Conservation (phyloP, 2,888 invertebrate species). For the Drosophila cracens region DNA sequence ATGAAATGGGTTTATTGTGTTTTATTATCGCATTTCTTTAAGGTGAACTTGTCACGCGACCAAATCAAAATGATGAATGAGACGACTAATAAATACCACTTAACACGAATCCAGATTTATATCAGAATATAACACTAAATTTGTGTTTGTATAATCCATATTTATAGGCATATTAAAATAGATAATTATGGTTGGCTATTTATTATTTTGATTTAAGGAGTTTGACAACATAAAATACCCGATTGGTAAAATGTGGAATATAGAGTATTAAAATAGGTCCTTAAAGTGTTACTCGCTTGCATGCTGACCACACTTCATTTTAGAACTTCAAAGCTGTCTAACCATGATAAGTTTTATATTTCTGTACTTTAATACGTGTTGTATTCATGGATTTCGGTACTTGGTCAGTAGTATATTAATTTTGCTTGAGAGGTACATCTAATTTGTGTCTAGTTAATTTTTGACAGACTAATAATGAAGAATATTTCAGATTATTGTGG, state of each 20-base stretch:
- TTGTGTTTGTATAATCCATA: neutral
- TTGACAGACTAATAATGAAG: neutral
- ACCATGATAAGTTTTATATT: constrained; percentile 48
- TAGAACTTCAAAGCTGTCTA: neutral
- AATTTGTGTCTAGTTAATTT: neutral
- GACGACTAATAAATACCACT: constrained; percentile 24
- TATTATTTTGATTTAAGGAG: neutral
- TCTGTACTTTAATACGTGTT: constrained; percentile 78
- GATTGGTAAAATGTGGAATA: neutral
- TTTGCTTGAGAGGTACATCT: constrained; percentile 71
- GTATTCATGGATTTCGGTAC: constrained; percentile 82
- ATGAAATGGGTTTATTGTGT: constrained; percentile 39
- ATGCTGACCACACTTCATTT: neutral
- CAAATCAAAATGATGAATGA: neutral
- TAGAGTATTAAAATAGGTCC: neutral
- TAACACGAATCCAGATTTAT: neutral
- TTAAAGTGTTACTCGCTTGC: neutral
- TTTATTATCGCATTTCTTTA: neutral
- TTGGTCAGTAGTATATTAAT: constrained; percentile 66
- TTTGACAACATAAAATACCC: neutral
- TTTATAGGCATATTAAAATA: neutral
- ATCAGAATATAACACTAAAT: neutral
- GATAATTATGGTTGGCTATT: neutral
- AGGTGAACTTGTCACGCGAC: constrained; percentile 32
- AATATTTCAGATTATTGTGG: constrained; percentile 74